Conservation (phyloP, 2,113 vertebrate species). For the Drymodes brunneopygia region DNA sequence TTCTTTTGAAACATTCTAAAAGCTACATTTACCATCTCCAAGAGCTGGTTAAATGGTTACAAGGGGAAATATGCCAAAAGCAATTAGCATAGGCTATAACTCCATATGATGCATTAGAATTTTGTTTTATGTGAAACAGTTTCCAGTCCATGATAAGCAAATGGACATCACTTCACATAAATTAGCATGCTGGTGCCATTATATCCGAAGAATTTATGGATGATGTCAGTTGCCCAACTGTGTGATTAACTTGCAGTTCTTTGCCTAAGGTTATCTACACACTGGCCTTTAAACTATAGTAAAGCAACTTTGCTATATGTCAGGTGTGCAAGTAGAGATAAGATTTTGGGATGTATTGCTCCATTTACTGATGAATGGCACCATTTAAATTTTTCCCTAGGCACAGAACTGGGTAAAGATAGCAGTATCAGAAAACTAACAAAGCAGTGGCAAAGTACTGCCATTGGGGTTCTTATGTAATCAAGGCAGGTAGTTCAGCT, state of each 20-base stretch:
- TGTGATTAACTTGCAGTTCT: slow-evolving; percentile 46
- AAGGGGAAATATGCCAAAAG: slow-evolving; percentile 8
- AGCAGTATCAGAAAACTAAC: neutral
- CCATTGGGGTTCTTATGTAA: neutral
- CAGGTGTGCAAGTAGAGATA: slow-evolving; percentile 40
- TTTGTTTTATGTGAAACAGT: slow-evolving; percentile 40
- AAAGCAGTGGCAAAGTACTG: neutral
- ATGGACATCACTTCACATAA: slow-evolving; percentile 45
- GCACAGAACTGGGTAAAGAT: neutral
- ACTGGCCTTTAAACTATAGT: slow-evolving; percentile 18
- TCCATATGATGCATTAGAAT: slow-evolving; percentile 33
- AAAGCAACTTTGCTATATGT: slow-evolving; percentile 24
- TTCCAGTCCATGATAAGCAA: slow-evolving; percentile 46
- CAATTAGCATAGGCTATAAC: slow-evolving; percentile 22
- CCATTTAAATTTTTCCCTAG: slow-evolving; percentile 1
- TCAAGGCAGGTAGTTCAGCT: neutral
- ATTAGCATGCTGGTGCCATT: slow-evolving; percentile 22
- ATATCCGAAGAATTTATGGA: slow-evolving; percentile 43
- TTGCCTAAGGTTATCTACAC: slow-evolving; percentile 29
- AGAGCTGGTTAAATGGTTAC: neutral
- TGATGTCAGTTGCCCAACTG: slow-evolving; percentile 38
- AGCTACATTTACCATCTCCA: neutral
- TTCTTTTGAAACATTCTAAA: neutral
- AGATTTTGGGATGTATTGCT: slow-evolving; percentile 19
- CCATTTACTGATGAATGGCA: slow-evolving; percentile 18